These are phyloP conservation scores for Ophion costatus DNA, from an alignment of 2,888 invertebrate genomes.

Conservation along the genomic window DNA sequence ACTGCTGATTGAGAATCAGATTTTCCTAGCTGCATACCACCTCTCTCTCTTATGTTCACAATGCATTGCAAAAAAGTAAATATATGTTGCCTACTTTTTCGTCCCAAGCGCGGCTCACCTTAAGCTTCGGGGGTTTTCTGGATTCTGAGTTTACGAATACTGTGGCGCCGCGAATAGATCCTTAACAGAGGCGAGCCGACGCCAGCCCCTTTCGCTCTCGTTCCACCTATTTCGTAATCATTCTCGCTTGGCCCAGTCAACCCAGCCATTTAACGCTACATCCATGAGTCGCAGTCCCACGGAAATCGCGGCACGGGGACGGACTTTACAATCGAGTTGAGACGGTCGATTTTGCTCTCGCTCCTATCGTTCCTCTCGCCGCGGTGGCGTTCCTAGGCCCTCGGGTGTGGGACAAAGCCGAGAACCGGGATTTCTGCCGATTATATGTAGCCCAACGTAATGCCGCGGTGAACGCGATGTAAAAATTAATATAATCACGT, in stretches of 20 bases:
- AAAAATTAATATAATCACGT: conserved; percentile 60
- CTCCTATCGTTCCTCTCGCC: conserved; percentile 43
- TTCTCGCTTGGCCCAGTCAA: conserved; percentile 58
- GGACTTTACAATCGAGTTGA: conserved; percentile 60
- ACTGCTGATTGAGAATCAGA: neutral
- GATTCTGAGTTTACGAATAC: conserved; percentile 37
- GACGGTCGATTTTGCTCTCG: conserved; percentile 47
- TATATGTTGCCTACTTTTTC: neutral
- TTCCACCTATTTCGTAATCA: conserved; percentile 68
- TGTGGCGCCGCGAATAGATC: conserved; percentile 47
- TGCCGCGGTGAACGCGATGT: conserved; percentile 40
- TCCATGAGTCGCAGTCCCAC: conserved; percentile 44
- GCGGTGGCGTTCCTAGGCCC: conserved; percentile 21
- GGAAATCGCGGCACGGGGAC: conserved; percentile 59
- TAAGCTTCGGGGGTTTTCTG: conserved; percentile 34
- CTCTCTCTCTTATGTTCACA: no score
- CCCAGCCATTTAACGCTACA: conserved; percentile 31
- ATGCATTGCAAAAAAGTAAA: neutral
- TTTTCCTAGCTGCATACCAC: no score
- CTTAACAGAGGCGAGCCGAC: conserved; percentile 44
- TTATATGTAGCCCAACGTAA: conserved; percentile 35
- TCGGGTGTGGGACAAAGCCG: conserved; percentile 20
- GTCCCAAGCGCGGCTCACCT: conserved; percentile 12
- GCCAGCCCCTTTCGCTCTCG: conserved; percentile 68
- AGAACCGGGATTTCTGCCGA: conserved; percentile 33